Base-by-base conservation (phyloP, 1,140 invertebrate genomes). In the Bicyclus anynana region DNA sequence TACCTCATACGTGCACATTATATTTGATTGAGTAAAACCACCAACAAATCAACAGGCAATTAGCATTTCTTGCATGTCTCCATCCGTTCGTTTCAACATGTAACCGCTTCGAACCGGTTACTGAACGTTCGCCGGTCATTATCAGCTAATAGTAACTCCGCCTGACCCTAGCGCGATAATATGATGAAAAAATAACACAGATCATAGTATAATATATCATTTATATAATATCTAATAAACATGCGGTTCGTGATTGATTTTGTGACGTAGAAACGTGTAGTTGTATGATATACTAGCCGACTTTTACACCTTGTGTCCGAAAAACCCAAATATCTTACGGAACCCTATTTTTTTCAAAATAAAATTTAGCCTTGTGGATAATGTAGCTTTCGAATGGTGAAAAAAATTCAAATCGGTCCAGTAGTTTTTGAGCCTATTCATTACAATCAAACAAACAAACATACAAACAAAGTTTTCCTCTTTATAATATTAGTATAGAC, bases 71-170 rank as follows among this genome's bases (percentile, higher is more conserved):
- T 44, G 40, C 40, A 44, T 20, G 40, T 44, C 18, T 44, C 14
- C 40, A n/a, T 44, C 47, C 47, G 23, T 29, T 33, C 23, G 17
- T 49, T 27, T 49, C 47, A 26, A 49, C 47, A 49, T 20, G 17
- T 49, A 49, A 49, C 47, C 23, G 47, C 47, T 49, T 49, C 16
- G 10, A 49, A 49, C 47, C 47, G 18, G 47, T 49, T 49, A 49
- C 27, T 49, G 21, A 49, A 49, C 29, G 29, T n/a, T 44, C 4
- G 40, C 10, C 17, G 37, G 20, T 21, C 47, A 49, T 17, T 48
- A 48, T 18, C 46, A 29, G 20, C 44, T 47, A 17, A 49, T 27
- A 16, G 16, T 23, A 29, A 48, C 13, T 29, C 2, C 47, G 23
- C 4, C 16, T 20, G 16, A 44, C 9, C 40, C 1, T 3, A 20